These are phyloP conservation scores for Ectropis crepuscularia DNA, from an alignment of 2,888 invertebrate species.

Conservation along the genomic window DNA sequence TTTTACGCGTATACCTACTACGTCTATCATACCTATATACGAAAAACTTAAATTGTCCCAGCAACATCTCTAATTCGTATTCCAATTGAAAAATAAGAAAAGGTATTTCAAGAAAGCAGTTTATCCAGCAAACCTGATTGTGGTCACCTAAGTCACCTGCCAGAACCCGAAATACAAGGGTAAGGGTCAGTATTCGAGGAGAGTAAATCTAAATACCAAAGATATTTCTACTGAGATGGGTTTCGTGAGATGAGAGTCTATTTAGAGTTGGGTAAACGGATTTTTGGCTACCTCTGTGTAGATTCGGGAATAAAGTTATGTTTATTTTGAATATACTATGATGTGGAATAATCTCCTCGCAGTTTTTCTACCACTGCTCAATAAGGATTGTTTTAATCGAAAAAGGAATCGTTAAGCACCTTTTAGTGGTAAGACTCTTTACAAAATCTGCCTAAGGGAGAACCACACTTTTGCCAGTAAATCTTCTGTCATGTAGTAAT, in stretches of 20 bases:
- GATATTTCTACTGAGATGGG: constrained; percentile 33
- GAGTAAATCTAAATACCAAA: constrained; percentile 44
- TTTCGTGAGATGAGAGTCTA: constrained; percentile 23
- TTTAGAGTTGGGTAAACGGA: constrained; percentile 26
- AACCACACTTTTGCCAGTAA: too few relatives aligned
- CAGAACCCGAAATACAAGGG: constrained; percentile 45
- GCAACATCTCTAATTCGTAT: constrained; percentile 7
- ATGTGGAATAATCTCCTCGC: too few relatives aligned
- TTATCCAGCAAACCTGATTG: constrained; percentile 44
- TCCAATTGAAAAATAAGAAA: constrained; percentile 20
- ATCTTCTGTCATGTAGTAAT: too few relatives aligned
- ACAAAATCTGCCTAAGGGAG: too few relatives aligned
- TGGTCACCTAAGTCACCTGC: constrained; percentile 37
- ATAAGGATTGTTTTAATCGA: too few relatives aligned
- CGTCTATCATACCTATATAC: too few relatives aligned
- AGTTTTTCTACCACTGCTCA: too few relatives aligned
- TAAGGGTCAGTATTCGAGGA: constrained; percentile 35
- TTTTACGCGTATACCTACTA: too few relatives aligned
- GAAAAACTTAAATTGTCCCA: too few relatives aligned
- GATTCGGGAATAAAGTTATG: background rate
- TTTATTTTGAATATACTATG: background rate
- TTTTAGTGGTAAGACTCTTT: too few relatives aligned
- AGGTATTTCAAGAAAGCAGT: constrained; percentile 40
- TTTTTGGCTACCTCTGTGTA: constrained; percentile 21
- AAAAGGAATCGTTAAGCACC: too few relatives aligned